These are phyloP conservation scores for Sisyra nigra DNA, from an alignment of 2,888 invertebrate genomes.

Conservation along the genomic window DNA sequence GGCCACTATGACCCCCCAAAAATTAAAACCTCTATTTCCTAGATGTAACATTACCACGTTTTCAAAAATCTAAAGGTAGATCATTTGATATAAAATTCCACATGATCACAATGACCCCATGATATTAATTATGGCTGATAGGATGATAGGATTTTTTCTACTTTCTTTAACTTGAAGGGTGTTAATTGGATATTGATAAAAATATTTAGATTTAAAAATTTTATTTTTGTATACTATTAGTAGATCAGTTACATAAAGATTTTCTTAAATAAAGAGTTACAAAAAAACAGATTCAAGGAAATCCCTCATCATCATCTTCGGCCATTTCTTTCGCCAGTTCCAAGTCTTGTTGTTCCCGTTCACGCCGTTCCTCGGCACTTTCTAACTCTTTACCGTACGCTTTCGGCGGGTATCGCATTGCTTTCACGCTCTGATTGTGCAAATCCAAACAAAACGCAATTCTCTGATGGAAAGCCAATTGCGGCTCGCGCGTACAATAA, in stretches of 20 bases:
- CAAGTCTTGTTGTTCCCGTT: slow-evolving; percentile 93
- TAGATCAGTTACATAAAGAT: not conserved
- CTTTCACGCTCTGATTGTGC: slow-evolving; percentile 98
- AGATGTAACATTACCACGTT: too few relatives aligned
- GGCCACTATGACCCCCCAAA: too few relatives aligned
- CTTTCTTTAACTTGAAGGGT: too few relatives aligned
- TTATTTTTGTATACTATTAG: not conserved
- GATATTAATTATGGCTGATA: too few relatives aligned
- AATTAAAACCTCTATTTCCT: too few relatives aligned
- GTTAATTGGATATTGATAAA: not conserved
- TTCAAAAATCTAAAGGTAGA: too few relatives aligned
- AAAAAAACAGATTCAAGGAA: slow-evolving; percentile 29
- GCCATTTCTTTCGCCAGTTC: slow-evolving; percentile 99
- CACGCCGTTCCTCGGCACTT: slow-evolving; percentile 89
- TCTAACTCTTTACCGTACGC: slow-evolving; percentile 97
- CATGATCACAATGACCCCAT: too few relatives aligned
- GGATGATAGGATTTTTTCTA: too few relatives aligned
- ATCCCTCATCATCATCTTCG: slow-evolving; percentile 94
- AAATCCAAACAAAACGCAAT: slow-evolving; percentile 95
- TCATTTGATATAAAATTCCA: too few relatives aligned
- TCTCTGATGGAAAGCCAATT: slow-evolving; percentile 89
- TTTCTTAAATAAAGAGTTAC: not conserved
- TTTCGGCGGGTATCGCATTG: slow-evolving; percentile 98
- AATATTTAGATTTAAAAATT: not conserved
- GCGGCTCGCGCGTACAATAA: slow-evolving; percentile 92